phyloP scores from a whole-genome alignment of 1,140 invertebrate genomes.

The Magallana angulata region DNA sequence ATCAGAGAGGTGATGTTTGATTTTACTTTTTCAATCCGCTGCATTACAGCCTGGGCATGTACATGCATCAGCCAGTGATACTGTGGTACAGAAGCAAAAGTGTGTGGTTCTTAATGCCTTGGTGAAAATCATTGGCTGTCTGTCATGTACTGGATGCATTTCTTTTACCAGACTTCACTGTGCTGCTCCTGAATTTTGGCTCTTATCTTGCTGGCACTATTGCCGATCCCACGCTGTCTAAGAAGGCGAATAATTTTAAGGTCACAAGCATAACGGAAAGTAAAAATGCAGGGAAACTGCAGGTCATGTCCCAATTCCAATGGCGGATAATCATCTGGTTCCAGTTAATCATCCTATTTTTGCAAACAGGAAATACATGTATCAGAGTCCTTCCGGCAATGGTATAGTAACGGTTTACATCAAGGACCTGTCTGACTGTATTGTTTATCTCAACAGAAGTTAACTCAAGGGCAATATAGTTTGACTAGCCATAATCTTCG shows the following conservation, averaged over 20 bases:
- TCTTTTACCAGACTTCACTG: no score
- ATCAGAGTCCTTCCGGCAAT: slow-evolving; percentile 35
- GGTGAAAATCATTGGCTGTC: not conserved
- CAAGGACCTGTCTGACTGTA: not conserved
- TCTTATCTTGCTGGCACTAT: no score
- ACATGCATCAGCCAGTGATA: slow-evolving; percentile 37
- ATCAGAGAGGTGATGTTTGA: slow-evolving; percentile 60
- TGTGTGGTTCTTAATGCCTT: slow-evolving; percentile 54
- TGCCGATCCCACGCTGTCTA: no score
- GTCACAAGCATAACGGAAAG: slow-evolving; percentile 26
- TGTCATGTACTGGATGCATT: no score
- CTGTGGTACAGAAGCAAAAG: not conserved
- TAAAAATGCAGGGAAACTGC: slow-evolving; percentile 36
- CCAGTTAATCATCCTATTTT: slow-evolving; percentile 29
- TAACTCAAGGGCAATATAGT: no score
- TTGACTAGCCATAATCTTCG: no score
- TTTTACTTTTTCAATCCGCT: slow-evolving; percentile 55
- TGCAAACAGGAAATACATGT: not conserved
- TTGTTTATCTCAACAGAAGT: no score
- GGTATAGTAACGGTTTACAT: slow-evolving; percentile 22
- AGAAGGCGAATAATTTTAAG: no score
- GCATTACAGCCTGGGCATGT: slow-evolving; percentile 49
- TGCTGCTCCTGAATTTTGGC: no score
- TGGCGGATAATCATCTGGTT: slow-evolving; percentile 6
- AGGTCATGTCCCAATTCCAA: slow-evolving; percentile 16